Base-by-base conservation (phyloP, 2,888 invertebrate species). In the Aromia moschata region DNA sequence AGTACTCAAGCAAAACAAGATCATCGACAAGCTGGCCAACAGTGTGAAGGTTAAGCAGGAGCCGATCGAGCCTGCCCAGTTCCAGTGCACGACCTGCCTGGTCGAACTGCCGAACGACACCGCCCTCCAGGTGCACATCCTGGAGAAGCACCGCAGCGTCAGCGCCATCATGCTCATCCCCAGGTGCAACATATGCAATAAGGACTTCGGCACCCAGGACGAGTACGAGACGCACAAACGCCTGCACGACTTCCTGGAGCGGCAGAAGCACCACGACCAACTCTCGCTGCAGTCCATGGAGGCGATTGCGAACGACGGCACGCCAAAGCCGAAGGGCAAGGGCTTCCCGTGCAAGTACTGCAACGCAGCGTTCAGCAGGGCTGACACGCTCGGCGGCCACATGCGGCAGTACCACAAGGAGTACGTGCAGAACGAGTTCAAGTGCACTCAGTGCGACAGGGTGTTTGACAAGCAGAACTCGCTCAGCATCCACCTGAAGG, bases 391-490 rank as follows among this genome's bases (percentile, higher is more conserved):
- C 17, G 84, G 86, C 30, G 85, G 86, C 41, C 89, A 89, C 70
- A 85, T 88, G 77, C 85, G 85, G 70, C 82, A 85, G 65, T 86
- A 87, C 67, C 85, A 86, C 72, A 77, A 78, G 33, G 72, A 83
- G 14, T 82, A 81, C 2, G 79, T 82, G 75, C 82, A 30, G 76
- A 83, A 60, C 0, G 72, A 67, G 3, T 85, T 85, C 69, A 84
- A 84, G 75, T 89, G 89, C 68, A 85, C 85, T 65, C 83, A 87
- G 49, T 89, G 89, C 67, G 86, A 86, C 1, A 86, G 88, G 62
- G 82, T 83, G 0, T 84, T 89, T 46, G 84, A 83, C 59, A 87
- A 88, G 10, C 86, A 86, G 15, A 80, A 84, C 12, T 88, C 89
- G 9, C 75, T 89, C 18, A 86, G 86, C 47, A 88, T 80, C 79